Base-by-base conservation (phyloP, 2,113 vertebrate genomes). In the Scartelaos histophorus region DNA sequence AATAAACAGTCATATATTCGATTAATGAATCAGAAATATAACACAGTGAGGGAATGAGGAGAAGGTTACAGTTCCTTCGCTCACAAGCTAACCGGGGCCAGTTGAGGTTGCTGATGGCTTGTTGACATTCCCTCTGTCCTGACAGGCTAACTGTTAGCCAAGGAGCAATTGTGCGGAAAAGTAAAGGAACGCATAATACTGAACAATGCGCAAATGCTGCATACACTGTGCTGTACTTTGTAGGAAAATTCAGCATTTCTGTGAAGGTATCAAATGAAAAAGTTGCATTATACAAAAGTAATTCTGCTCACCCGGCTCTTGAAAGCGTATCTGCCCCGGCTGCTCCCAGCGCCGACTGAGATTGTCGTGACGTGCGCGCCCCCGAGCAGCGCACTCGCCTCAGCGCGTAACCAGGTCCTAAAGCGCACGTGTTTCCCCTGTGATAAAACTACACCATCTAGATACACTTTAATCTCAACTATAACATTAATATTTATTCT, bases 331-430 rank as follows among this genome's bases (percentile, higher is more conserved):
- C 67, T 76, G 73, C 75, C 80, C 51, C 51, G 51, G 51, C 51
- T 54, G 51, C 87, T 60, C 38, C 38, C 9, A 11, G 10, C 73
- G 69, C 57, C 82, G 38, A 43, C 90, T 82, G 87, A 84, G 84
- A 79, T 70, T 73, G 84, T 79, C 82, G 80, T 88, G 89, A 86
- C 90, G 86, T 84, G 79, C 69, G 72, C 85, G 82, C 75, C 13
- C 60, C 74, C 76, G 24, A 45, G 25, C 0, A 47, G 0, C 57
- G 38, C 60, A 66, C 38, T 45, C 24, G 64, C 43, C 73, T 64
- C 58, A 17, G 25, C 72, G 81, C 1, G 38, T 7, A 11, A 43
- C 71, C 16, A 19, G 49, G 15, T 17, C 49, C 9, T 43, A 43
- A 43, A 43, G 38, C 51, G 19, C 51, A 53, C 22, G 7, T 11